Percentiles rank a stretch among this genome's conserved stretches.
Evolutionary conservation across 1,140 invertebrate species (phyloP).

Genomic region (Caenorhabditis inopinata): DNA sequence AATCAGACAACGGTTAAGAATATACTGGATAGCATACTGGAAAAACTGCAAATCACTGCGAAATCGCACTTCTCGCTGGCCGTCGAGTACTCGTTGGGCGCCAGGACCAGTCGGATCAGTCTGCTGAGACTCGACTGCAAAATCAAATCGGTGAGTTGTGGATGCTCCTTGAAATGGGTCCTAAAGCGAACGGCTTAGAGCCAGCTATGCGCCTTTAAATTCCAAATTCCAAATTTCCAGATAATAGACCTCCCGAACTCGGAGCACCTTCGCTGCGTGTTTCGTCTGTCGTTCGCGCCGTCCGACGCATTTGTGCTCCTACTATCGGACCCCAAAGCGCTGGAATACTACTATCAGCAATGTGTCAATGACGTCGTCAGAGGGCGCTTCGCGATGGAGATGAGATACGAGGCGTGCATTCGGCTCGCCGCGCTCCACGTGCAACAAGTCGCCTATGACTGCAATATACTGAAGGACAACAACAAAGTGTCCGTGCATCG

Average conservation of each 20-base stretch:
- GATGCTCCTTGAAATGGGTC: too few relatives aligned
- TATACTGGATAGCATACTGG: constrained; percentile 75
- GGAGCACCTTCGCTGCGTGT: constrained; percentile 82
- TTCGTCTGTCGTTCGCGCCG: constrained; percentile 81
- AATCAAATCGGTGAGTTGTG: constrained; percentile 75
- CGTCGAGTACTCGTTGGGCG: constrained; percentile 83
- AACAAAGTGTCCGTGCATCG: constrained; percentile 75
- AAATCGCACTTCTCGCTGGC: constrained; percentile 83
- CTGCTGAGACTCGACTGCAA: constrained; percentile 80
- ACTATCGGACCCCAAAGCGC: constrained; percentile 79
- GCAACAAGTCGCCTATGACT: constrained; percentile 78
- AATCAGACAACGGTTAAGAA: constrained; percentile 81
- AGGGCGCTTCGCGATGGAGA: constrained; percentile 82
- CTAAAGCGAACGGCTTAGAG: too few relatives aligned
- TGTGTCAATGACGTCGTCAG: constrained; percentile 89
- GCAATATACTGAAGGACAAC: constrained; percentile 69
- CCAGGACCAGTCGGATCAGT: constrained; percentile 80
- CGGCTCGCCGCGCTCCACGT: constrained; percentile 83
- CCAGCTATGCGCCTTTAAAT: too few relatives aligned
- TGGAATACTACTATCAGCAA: constrained; percentile 85
- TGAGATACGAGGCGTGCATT: constrained; percentile 80
- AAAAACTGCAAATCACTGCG: constrained; percentile 79
- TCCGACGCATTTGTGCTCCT: constrained; percentile 70
- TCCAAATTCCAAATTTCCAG: constrained; percentile 69
- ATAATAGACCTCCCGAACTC: constrained; percentile 82